Base-by-base conservation (phyloP, 1,140 invertebrate species). In the Heliconius hewitsoni region DNA sequence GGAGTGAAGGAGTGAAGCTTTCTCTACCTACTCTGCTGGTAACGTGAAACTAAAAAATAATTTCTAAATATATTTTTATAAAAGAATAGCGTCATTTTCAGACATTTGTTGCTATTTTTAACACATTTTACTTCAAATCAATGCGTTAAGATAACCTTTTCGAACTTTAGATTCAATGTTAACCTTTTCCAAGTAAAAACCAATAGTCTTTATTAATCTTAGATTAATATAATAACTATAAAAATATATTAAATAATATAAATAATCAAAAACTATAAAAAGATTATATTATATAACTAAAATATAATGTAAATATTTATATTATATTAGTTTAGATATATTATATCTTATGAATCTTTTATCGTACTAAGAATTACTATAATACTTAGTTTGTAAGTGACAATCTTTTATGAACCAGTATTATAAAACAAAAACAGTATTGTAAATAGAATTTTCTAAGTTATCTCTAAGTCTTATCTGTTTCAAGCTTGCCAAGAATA, bases 381-480 rank as follows among this genome's bases (percentile, higher is more conserved):
- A 27, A 66, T 0, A 30, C 13, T 66, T 27, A 66, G 9, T 9
- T 57, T 66, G 2, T 30, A 66, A 66, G 57, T 30, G 11, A 66
- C 11, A 66, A 27, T 66, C 18, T 9, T 74, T 46, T n/a, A 57
- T 75, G 1, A 75, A 72, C 79, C 74, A 80, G 46, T 83, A 79
- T 76, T 87, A 84, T 87, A 87, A 78, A 87, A 23, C 23, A 23
- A 23, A 23, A 23, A 23, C 74, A 80, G 46, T 83, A 79, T 76
- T 87, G 86, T 87, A 87, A 78, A 87, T 87, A 88, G 73, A 77
- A 83, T 83, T 86, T 86, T 86, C 73, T 86, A 85, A 83, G 77
- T 71, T 83, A 78, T 52, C 1, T 18, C 50, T 52, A 52, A 52
- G 50, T 52, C 50, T 52, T 52, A 18, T 85, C 71, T 84, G 77